Evolutionary conservation across 2,113 vertebrate genomes (phyloP).

Genomic region (Tautogolabrus adspersus): DNA sequence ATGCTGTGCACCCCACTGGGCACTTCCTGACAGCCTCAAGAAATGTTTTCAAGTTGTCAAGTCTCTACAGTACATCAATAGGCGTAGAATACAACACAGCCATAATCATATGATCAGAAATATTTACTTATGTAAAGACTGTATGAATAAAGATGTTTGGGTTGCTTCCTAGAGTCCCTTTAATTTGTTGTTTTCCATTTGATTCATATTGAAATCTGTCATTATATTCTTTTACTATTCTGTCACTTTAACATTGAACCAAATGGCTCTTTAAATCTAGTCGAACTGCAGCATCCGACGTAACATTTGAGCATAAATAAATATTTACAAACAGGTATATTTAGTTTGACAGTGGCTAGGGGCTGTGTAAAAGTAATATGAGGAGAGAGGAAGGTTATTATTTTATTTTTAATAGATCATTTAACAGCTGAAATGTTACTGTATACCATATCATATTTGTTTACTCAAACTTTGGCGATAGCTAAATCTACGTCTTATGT

Average conservation of each 20-base stretch:
- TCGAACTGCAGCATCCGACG: neutral
- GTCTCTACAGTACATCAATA: constrained; percentile 89
- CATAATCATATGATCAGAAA: constrained; percentile 71
- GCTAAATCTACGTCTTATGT: neutral
- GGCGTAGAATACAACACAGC: constrained; percentile 79
- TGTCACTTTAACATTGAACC: constrained; percentile 41
- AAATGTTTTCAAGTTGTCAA: constrained; percentile 90
- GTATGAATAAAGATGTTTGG: constrained; percentile 41
- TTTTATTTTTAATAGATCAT: neutral
- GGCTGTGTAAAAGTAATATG: constrained; percentile 7
- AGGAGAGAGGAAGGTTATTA: neutral
- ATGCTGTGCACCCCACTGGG: constrained; percentile 85
- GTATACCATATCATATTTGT: too few species aligned
- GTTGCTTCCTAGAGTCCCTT: constrained; percentile 34
- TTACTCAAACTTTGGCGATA: too few species aligned
- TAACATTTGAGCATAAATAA: neutral
- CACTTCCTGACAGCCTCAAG: constrained; percentile 88
- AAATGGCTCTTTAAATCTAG: constrained; percentile 31
- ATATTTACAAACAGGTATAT: constrained; percentile 41
- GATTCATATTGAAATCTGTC: constrained; percentile 31
- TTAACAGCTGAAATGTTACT: neutral
- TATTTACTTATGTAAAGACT: constrained; percentile 57
- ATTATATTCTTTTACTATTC: constrained; percentile 28
- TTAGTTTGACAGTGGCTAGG: neutral
- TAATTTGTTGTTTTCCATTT: constrained; percentile 45